These are phyloP conservation scores for Eucidaris tribuloides DNA, from an alignment of 35 echinoderm and acorn worm genomes.

Conservation along the genomic window DNA sequence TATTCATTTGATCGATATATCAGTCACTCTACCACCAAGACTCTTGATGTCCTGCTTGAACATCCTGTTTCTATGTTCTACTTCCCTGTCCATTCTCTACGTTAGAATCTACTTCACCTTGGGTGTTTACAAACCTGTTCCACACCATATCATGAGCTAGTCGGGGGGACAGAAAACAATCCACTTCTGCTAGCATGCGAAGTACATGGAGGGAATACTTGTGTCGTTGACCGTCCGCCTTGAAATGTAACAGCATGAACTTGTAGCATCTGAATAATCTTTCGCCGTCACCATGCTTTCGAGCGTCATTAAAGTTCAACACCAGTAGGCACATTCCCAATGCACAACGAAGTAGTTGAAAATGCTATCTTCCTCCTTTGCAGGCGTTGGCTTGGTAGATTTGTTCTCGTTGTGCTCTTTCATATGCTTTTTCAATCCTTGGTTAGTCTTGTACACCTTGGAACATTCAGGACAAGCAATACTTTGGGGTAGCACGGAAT, in stretches of 20 bases:
- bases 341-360: too few species aligned
- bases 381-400: too few species aligned
- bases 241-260: slow-evolving; percentile 44
- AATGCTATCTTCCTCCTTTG: too few species aligned
- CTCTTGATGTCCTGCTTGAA: slow-evolving; percentile 29
- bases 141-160: slow-evolving; percentile 7
- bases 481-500: too few species aligned
- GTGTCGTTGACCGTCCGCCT: too few species aligned
- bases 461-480: too few species aligned
- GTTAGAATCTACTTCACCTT: slow-evolving; percentile 10
- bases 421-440: too few species aligned
- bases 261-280: slow-evolving; percentile 46
- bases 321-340: slow-evolving; percentile 25
- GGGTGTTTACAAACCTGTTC: slow-evolving; percentile 30
- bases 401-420: too few species aligned
- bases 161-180: slow-evolving; percentile 15
- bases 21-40: neutral
- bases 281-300: slow-evolving; percentile 37
- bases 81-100: slow-evolving; percentile 11
- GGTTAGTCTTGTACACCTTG: too few species aligned
- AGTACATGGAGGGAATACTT: slow-evolving; percentile 26
- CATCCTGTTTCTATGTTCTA: slow-evolving; percentile 27
- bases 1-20: too few species aligned
- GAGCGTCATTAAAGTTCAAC: slow-evolving; percentile 38
- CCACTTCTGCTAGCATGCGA: slow-evolving; percentile 7